Evolutionary conservation across 2,113 vertebrate genomes (phyloP).

Genomic region (Origma solitaria): DNA sequence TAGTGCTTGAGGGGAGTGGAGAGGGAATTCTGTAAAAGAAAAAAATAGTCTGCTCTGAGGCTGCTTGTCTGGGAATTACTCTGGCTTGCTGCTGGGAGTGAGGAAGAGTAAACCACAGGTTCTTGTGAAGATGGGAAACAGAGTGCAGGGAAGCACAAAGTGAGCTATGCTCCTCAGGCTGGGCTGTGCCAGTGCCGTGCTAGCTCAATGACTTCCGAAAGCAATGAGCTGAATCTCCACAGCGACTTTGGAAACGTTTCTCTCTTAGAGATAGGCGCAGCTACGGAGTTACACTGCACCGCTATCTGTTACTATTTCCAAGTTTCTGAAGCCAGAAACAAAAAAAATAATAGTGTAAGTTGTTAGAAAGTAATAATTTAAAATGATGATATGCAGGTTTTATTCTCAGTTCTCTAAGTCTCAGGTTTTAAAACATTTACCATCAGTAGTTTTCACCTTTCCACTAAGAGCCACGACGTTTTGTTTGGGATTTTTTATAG

Average conservation of each 20-base stretch:
- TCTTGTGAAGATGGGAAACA: background rate
- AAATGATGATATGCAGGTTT: background rate
- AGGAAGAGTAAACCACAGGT: background rate
- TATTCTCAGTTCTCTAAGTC: background rate
- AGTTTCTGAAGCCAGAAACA: constrained; percentile 24
- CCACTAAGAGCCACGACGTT: background rate
- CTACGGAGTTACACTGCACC: background rate
- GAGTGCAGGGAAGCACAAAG: background rate
- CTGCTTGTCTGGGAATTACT: constrained; percentile 1
- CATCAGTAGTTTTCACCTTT: background rate
- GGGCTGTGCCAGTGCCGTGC: background rate
- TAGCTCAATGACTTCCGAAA: background rate
- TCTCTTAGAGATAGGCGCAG: constrained; percentile 28
- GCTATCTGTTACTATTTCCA: constrained; percentile 30
- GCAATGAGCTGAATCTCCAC: constrained; percentile 26
- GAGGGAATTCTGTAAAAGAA: background rate
- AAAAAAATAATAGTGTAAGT: background rate
- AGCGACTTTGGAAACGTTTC: constrained; percentile 37
- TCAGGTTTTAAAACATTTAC: background rate
- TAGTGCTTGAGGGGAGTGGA: background rate
- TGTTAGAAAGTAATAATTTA: constrained; percentile 42
- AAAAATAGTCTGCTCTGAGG: background rate
- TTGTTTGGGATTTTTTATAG: background rate
- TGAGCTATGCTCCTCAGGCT: background rate
- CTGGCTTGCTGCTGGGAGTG: background rate